phyloP scores from a whole-genome alignment of 2,797 vertebrate species.

The Ibycter americanus region DNA sequence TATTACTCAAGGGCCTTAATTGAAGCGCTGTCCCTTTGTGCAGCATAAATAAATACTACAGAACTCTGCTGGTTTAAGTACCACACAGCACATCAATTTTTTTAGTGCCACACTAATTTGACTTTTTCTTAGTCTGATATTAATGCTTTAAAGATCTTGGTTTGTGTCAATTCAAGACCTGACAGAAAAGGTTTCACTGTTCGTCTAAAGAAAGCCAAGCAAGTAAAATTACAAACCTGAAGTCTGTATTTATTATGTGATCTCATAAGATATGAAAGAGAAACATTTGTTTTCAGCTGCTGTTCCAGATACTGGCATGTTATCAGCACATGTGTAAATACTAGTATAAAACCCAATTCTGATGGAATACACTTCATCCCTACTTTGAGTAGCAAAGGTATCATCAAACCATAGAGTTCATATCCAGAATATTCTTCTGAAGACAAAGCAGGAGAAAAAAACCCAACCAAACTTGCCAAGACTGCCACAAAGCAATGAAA shows the following conservation, averaged over 20 bases:
- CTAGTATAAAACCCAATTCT: background rate
- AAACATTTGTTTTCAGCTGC: background rate
- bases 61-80: background rate
- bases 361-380: slow-evolving; percentile 4
- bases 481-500: background rate
- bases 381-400: background rate
- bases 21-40: background rate
- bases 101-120: background rate
- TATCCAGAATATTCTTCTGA: slow-evolving; percentile 18
- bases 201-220: background rate
- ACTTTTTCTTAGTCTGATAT: background rate
- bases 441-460: background rate
- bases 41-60: background rate
- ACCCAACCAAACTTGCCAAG: background rate
- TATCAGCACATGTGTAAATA: background rate
- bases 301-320: background rate
- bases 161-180: background rate
- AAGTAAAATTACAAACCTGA: background rate
- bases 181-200: background rate
- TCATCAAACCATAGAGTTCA: background rate
- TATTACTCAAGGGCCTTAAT: background rate
- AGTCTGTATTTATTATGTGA: background rate
- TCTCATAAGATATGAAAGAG: background rate
- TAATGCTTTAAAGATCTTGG: background rate
- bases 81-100: background rate